Conservation (phyloP, 2,113 vertebrate species). For the Butorides virescens region DNA sequence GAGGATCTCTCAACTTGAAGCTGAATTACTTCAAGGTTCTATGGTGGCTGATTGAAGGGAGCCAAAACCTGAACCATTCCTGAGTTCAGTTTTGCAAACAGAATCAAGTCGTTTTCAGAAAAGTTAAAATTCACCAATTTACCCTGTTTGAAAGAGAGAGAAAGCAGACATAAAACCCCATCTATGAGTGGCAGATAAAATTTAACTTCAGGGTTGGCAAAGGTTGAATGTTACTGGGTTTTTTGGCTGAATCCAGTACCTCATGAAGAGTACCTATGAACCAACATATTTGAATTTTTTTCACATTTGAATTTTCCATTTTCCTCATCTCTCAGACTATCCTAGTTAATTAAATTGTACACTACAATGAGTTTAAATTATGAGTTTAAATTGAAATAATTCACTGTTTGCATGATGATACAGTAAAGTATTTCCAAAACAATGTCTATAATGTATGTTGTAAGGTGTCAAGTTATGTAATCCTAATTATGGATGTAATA, state of each 20-base stretch:
- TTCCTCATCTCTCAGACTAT: not conserved
- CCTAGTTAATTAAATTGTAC: not conserved
- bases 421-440: not conserved
- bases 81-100: not conserved
- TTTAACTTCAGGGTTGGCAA: not conserved
- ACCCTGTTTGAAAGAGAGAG: not conserved
- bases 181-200: not conserved
- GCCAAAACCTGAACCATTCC: not conserved
- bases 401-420: not conserved
- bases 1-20: not conserved
- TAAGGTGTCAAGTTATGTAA: not conserved
- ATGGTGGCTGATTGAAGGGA: not conserved
- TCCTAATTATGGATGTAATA: not conserved
- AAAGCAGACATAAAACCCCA: not conserved
- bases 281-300: not conserved
- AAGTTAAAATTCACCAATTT: not conserved
- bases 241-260: not conserved
- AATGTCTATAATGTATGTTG: not conserved
- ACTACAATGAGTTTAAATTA: not conserved
- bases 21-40: rapidly evolving
- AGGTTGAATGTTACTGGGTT: not conserved
- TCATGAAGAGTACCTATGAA: not conserved
- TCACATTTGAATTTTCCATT: not conserved
- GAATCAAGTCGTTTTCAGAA: not conserved
- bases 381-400: not conserved